Percentiles rank a stretch among this genome's conserved stretches.
Conservation (phyloP, 2,113 vertebrate species). For the Trichechus manatus region DNA sequence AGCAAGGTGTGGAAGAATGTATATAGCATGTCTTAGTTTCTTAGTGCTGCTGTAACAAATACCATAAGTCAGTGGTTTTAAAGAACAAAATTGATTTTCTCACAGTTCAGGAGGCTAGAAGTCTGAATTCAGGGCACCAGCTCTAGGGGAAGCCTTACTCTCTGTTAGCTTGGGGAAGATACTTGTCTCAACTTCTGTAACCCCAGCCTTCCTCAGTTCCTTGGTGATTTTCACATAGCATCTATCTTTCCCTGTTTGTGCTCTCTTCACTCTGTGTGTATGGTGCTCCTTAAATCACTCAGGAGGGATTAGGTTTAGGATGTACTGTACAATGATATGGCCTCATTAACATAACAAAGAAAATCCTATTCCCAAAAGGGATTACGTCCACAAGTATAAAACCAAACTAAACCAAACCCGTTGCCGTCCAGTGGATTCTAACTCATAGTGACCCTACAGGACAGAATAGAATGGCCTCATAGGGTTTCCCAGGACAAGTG, state of each 20-base stretch:
- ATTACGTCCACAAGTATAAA: not conserved
- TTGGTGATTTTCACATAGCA: not conserved
- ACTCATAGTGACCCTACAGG: too few species aligned
- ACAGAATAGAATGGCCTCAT: too few species aligned
- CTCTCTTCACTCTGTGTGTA: not conserved
- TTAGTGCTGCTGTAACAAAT: not conserved
- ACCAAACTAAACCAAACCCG: too few species aligned
- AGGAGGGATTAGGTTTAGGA: not conserved
- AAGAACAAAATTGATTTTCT: not conserved
- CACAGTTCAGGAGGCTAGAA: not conserved
- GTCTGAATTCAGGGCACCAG: not conserved
- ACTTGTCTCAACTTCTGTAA: not conserved
- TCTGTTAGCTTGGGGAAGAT: not conserved
- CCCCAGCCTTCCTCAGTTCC: not conserved
- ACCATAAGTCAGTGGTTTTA: not conserved
- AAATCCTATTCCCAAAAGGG: not conserved
- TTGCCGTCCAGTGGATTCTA: too few species aligned
- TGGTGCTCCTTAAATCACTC: not conserved
- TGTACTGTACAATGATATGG: not conserved
- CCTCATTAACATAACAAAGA: not conserved
- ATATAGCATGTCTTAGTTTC: not conserved
- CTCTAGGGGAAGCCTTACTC: not conserved
- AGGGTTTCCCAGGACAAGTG: too few species aligned
- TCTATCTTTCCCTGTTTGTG: not conserved
- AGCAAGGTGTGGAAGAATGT: not conserved